phyloP scores from a whole-genome alignment of 2,113 vertebrate genomes.

The Sturnus vulgaris region DNA sequence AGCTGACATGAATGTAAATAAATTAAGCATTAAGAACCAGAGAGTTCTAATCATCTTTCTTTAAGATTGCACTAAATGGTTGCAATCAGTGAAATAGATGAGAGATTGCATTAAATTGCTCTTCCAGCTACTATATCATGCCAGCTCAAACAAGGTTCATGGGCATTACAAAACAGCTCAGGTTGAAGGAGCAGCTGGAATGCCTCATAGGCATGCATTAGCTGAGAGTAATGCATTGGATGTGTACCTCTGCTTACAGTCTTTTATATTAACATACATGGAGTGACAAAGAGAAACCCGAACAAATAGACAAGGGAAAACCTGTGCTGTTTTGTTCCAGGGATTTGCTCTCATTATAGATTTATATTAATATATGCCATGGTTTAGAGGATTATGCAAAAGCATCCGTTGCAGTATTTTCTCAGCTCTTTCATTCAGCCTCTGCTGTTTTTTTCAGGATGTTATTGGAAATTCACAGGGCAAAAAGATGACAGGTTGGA shows the following conservation, averaged over 20 bases:
- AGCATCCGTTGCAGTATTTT: not conserved
- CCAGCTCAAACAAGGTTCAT: constrained; percentile 51
- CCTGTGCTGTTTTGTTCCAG: not conserved
- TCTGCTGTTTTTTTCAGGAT: not conserved
- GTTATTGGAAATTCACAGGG: constrained; percentile 13
- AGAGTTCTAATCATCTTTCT: constrained; percentile 77
- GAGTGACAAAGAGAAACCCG: constrained; percentile 36
- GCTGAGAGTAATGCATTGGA: constrained; percentile 34
- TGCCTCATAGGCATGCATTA: constrained; percentile 50
- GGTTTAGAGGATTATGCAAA: not conserved
- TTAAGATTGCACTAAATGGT: constrained; percentile 75
- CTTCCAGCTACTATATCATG: constrained; percentile 46
- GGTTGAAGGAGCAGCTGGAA: constrained; percentile 53
- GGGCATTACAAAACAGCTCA: constrained; percentile 59
- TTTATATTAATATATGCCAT: not conserved
- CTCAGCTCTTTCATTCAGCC: not conserved
- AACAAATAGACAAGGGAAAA: constrained; percentile 48
- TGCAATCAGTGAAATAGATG: constrained; percentile 76
- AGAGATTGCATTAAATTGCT: constrained; percentile 74
- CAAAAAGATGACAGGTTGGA: constrained; percentile 2
- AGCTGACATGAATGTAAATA: constrained; percentile 79
- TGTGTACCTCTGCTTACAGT: constrained; percentile 31
- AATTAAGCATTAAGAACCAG: constrained; percentile 79
- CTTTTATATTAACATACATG: constrained; percentile 38
- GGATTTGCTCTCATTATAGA: not conserved